Evolutionary conservation across 2,888 invertebrate genomes (phyloP).

Genomic region (Eristalis intricaria): DNA sequence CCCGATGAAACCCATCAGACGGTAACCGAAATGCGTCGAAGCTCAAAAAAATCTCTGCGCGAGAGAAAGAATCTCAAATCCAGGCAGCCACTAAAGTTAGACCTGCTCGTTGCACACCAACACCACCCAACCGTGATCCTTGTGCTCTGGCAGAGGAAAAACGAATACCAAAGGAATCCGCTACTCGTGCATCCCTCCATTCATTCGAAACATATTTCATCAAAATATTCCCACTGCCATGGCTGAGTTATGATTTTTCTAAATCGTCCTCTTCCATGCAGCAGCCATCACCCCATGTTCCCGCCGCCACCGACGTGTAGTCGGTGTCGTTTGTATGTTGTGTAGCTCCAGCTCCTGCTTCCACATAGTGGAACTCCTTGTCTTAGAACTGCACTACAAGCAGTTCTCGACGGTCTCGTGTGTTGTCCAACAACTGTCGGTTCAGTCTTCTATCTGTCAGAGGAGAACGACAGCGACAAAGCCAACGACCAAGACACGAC

Average conservation of each 20-base stretch:
- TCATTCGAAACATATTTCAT: constrained; percentile 58
- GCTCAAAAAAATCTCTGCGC: constrained; percentile 29
- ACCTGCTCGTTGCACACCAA: constrained; percentile 1
- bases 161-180: background rate
- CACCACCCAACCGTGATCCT: constrained; percentile 1
- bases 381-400: constrained; percentile 34
- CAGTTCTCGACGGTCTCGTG: background rate
- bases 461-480: background rate
- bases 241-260: constrained; percentile 70
- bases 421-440: constrained; percentile 63
- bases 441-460: constrained; percentile 50
- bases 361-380: constrained; percentile 22
- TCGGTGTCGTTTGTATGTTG: constrained; percentile 44
- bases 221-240: constrained; percentile 62
- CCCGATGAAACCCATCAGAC: constrained; percentile 60
- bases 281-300: background rate
- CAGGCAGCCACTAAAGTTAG: background rate
- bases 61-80: constrained; percentile 6
- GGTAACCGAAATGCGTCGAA: constrained; percentile 64
- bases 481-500: background rate
- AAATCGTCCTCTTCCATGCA: constrained; percentile 48
- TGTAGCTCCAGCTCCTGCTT: constrained; percentile 3
- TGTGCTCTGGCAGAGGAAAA: background rate
- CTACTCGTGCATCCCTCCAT: constrained; percentile 25
- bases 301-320: background rate